A percentile compares a stretch with the other conserved stretches of the same genome.
Conservation (phyloP, 1,140 invertebrate species). For the Steinernema khuongi region DNA sequence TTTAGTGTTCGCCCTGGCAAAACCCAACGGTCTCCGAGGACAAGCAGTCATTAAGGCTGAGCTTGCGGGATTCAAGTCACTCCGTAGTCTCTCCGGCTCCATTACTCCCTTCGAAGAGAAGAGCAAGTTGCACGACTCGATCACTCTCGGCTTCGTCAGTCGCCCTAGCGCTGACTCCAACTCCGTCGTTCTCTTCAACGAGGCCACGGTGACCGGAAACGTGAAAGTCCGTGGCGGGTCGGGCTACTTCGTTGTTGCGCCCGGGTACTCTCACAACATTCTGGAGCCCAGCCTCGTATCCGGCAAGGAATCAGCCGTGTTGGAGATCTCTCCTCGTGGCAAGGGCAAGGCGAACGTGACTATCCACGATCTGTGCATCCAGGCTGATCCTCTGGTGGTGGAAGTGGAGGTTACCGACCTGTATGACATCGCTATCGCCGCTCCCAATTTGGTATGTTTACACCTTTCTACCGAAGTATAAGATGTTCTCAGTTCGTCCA, state of each 20-base stretch:
- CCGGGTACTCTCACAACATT: background rate
- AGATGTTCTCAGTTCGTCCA: background rate
- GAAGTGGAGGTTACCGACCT: constrained; percentile 11
- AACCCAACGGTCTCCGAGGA: background rate
- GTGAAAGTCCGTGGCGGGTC: constrained; percentile 32
- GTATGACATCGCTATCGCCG: constrained; percentile 2
- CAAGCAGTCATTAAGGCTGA: constrained; percentile 1
- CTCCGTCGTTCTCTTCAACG: constrained; percentile 37
- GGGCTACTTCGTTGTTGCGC: constrained; percentile 30
- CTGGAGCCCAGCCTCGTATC: background rate
- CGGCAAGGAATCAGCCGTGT: background rate
- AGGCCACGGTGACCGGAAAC: constrained; percentile 16
- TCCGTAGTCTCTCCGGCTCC: background rate
- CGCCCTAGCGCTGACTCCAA: background rate
- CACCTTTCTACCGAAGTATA: background rate
- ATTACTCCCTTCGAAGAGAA: background rate
- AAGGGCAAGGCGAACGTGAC: background rate
- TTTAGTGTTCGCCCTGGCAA: background rate
- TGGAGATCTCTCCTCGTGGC: constrained; percentile 13
- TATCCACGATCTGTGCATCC: constrained; percentile 10
- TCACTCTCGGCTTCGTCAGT: constrained; percentile 1
- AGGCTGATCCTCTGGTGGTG: background rate
- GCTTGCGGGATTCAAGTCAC: background rate
- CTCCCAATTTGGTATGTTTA: background rate
- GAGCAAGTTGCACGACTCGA: background rate